phyloP scores from a whole-genome alignment of 2,888 invertebrate genomes.

The Troglohyphantes excavatus region DNA sequence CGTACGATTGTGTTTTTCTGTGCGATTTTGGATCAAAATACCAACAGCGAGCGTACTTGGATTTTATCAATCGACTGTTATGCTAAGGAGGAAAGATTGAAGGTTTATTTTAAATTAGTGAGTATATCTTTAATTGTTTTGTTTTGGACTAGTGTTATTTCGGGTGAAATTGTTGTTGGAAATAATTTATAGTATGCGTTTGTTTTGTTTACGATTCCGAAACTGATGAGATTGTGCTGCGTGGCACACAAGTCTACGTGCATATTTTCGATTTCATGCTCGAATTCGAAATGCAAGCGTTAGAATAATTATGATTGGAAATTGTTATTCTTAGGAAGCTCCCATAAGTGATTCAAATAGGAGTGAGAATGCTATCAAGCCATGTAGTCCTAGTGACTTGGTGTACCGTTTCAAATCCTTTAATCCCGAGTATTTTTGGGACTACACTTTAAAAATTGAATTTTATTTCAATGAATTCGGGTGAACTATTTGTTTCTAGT shows the following conservation, averaged over 20 bases:
- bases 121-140: neutral
- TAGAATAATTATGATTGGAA: no score
- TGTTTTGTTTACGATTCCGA: constrained; percentile 4
- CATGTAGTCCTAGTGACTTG: no score
- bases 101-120: neutral
- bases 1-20: constrained; percentile 20
- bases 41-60: constrained; percentile 6
- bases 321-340: no score
- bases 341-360: no score
- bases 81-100: neutral
- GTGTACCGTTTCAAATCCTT: no score
- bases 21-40: neutral
- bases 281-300: no score
- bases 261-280: neutral
- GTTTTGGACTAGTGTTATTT: neutral
- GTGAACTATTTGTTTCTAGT: no score
- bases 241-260: neutral
- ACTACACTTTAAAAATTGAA: no score
- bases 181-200: neutral
- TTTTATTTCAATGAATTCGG: no score
- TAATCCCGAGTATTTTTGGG: no score
- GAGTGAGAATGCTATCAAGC: no score
- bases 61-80: constrained; percentile 11
- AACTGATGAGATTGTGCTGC: neutral
- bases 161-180: neutral